A percentile compares a stretch with the other conserved stretches of the same genome.
These are phyloP conservation scores for Epirrita christyi DNA, from an alignment of 2,888 invertebrate genomes.

Conservation along the genomic window DNA sequence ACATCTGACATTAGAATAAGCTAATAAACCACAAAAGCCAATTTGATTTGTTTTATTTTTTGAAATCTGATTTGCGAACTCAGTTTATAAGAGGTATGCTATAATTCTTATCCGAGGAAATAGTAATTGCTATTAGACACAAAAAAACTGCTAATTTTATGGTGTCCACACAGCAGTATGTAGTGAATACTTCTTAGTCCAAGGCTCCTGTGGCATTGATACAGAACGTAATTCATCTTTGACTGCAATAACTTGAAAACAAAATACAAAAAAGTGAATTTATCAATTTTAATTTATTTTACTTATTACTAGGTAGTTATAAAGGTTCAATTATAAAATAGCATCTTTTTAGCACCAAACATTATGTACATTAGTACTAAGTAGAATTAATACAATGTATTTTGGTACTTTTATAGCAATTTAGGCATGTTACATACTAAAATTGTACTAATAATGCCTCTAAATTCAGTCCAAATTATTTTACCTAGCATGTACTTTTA, in stretches of 20 bases:
- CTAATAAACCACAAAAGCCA: conserved; percentile 63
- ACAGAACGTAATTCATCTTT: too few species aligned
- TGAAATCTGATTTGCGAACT: neutral
- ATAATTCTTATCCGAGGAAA: too few species aligned
- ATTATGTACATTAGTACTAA: conserved; percentile 7
- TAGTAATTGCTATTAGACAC: too few species aligned
- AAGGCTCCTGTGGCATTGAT: too few species aligned
- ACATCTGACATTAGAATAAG: conserved; percentile 67
- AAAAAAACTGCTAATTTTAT: too few species aligned
- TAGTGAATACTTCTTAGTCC: too few species aligned
- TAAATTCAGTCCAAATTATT: conserved; percentile 8
- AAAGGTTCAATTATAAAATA: conserved; percentile 10
- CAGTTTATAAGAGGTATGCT: too few species aligned
- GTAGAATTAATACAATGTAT: conserved; percentile 10
- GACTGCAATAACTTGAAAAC: too few species aligned
- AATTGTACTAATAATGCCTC: neutral
- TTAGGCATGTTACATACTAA: too few species aligned
- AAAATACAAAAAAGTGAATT: neutral
- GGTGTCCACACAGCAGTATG: too few species aligned
- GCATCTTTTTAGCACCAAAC: conserved; percentile 22
- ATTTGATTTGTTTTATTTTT: conserved; percentile 34
- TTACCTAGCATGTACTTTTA: conserved; percentile 1
- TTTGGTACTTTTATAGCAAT: conserved; percentile 3
- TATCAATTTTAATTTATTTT: conserved; percentile 3
- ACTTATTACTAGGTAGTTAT: conserved; percentile 3